Percentiles rank a stretch among this genome's conserved stretches.
These are phyloP conservation scores for Paraplagusia blochii DNA, from an alignment of 2,113 vertebrate genomes.

Conservation along the genomic window DNA sequence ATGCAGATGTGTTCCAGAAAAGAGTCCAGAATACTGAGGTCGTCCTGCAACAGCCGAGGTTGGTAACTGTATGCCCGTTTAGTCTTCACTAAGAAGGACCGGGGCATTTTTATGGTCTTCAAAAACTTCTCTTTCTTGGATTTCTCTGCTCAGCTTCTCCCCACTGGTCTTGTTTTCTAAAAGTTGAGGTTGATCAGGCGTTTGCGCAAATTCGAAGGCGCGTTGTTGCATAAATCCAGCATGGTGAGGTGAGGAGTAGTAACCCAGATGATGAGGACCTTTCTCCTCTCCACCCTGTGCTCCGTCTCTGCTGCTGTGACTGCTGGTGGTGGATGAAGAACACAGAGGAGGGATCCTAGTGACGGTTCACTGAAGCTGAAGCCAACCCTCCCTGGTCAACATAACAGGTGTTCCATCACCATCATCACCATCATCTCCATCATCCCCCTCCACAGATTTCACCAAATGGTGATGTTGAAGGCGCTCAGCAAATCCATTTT, in stretches of 20 bases:
- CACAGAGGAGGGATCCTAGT: conserved; percentile 4
- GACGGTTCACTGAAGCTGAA: conserved; percentile 29
- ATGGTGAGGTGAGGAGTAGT: not conserved
- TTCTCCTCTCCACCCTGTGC: not conserved
- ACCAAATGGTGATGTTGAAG: too few species aligned
- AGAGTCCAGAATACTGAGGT: conserved; percentile 77
- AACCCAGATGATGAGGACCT: not conserved
- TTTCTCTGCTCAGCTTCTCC: too few species aligned
- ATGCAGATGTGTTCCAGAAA: conserved; percentile 81
- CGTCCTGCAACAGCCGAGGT: conserved; percentile 82
- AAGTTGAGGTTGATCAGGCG: too few species aligned
- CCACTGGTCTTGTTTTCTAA: too few species aligned
- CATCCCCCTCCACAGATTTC: too few species aligned
- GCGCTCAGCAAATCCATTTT: too few species aligned
- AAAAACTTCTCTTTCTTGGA: too few species aligned
- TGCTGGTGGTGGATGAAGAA: not conserved
- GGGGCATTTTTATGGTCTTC: conserved; percentile 79
- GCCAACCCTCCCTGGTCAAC: too few species aligned
- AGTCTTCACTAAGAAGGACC: conserved; percentile 96
- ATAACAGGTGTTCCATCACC: too few species aligned
- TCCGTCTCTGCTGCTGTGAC: not conserved
- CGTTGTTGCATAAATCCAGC: too few species aligned
- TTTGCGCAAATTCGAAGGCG: too few species aligned
- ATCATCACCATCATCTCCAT: too few species aligned
- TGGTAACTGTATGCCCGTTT: conserved; percentile 97